Percentiles rank a stretch among this genome's conserved stretches.
Conservation (phyloP, 2,888 invertebrate genomes). For the Lottia scabra region DNA sequence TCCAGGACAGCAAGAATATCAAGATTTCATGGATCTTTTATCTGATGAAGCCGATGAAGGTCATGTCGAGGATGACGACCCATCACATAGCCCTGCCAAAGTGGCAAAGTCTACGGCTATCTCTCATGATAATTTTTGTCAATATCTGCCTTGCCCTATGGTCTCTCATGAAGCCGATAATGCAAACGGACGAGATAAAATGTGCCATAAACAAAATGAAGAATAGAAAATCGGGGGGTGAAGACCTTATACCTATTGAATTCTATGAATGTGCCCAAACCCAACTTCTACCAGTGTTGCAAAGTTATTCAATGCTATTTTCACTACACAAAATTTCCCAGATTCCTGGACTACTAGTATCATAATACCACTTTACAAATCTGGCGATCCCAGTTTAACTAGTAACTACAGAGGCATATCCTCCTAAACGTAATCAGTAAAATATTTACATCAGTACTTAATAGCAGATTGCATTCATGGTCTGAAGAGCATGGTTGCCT, state of each 20-base stretch:
- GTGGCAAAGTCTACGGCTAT: no score
- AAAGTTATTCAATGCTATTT: background rate
- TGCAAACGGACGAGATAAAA: background rate
- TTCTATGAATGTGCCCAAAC: background rate
- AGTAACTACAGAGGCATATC: slow-evolving; percentile 1
- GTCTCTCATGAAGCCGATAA: no score
- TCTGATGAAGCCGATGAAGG: no score
- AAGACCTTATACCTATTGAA: background rate
- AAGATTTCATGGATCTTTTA: no score
- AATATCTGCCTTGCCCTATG: no score
- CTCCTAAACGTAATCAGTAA: background rate
- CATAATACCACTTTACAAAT: background rate
- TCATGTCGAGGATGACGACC: no score
- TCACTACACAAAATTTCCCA: background rate
- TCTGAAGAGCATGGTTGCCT: background rate
- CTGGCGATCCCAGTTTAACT: background rate
- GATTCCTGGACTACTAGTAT: background rate
- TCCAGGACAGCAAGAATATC: no score
- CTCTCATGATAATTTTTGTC: no score
- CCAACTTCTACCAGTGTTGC: background rate
- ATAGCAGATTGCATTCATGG: background rate
- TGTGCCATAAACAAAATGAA: background rate
- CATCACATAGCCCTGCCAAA: no score
- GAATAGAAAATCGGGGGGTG: background rate
- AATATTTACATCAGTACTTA: background rate